Evolutionary conservation across 2,113 vertebrate species (phyloP).

Genomic region (Camelus bactrianus): DNA sequence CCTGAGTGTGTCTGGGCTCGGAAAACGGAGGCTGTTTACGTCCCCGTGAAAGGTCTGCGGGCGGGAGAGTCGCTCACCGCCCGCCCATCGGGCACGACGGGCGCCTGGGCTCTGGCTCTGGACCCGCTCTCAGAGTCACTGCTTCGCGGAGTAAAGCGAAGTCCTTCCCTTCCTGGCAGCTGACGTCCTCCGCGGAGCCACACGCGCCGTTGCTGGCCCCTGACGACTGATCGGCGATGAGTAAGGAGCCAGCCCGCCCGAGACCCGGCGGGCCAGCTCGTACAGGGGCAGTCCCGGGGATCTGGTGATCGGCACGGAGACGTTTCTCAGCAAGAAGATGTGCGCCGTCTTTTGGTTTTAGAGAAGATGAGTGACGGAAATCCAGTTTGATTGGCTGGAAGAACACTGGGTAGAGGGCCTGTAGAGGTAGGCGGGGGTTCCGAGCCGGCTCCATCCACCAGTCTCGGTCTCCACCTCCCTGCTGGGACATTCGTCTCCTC

Average conservation of each 20-base stretch:
- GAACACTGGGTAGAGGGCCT: accelerated
- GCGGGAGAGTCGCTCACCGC: accelerated
- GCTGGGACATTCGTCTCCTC: background rate
- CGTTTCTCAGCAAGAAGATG: background rate
- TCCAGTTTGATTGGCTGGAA: accelerated
- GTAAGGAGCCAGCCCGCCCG: accelerated
- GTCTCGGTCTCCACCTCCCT: accelerated
- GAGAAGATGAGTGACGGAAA: background rate
- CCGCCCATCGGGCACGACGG: accelerated
- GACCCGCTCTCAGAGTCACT: accelerated
- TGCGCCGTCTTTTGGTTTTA: no score
- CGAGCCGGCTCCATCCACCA: accelerated
- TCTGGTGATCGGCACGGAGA: accelerated
- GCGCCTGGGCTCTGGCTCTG: accelerated
- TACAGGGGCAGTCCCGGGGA: accelerated
- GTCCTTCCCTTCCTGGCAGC: background rate
- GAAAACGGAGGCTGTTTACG: accelerated
- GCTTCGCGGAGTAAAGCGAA: accelerated
- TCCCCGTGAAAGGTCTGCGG: background rate
- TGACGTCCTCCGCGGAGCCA: accelerated
- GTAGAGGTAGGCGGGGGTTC: background rate
- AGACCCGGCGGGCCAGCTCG: accelerated
- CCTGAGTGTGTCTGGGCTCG: accelerated
- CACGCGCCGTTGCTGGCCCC: accelerated
- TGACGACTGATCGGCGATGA: accelerated